Percentiles rank a stretch among this genome's conserved stretches.
These are phyloP conservation scores for Rhodophaea formosa DNA, from an alignment of 2,888 invertebrate species.

Conservation along the genomic window DNA sequence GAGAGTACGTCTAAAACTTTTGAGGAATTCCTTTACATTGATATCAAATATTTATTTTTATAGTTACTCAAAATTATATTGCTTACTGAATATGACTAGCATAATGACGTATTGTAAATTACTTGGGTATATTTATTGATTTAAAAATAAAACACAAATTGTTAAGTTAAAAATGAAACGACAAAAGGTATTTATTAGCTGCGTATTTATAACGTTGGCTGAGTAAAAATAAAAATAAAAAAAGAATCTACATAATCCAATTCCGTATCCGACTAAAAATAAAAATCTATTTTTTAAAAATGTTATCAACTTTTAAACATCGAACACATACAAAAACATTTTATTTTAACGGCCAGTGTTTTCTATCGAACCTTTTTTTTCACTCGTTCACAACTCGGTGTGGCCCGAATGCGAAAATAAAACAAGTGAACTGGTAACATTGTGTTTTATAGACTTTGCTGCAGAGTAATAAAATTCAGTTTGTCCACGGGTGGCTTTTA, in stretches of 20 bases:
- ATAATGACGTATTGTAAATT: too few species aligned
- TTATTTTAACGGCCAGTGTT: constrained; percentile 5
- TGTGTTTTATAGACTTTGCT: constrained; percentile 15
- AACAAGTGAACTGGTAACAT: constrained; percentile 7
- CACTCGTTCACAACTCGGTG: not conserved
- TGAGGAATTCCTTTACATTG: too few species aligned
- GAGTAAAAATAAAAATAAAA: too few species aligned
- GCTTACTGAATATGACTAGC: too few species aligned
- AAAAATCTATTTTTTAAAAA: not conserved
- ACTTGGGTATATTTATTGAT: too few species aligned
- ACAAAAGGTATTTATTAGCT: too few species aligned
- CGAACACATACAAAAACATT: not conserved
- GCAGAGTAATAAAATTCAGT: constrained; percentile 9
- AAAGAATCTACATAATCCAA: not conserved
- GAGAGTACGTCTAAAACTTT: too few species aligned
- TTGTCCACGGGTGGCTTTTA: constrained; percentile 9
- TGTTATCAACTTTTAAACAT: not conserved
- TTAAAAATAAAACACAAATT: too few species aligned
- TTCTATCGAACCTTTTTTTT: constrained; percentile 5
- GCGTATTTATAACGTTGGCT: too few species aligned
- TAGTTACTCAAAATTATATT: too few species aligned
- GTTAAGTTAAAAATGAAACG: too few species aligned
- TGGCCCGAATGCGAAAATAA: constrained; percentile 5
- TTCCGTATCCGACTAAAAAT: not conserved
- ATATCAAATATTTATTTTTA: too few species aligned